phyloP scores from a whole-genome alignment of 2,797 vertebrate genomes.

The Antrozous pallidus region DNA sequence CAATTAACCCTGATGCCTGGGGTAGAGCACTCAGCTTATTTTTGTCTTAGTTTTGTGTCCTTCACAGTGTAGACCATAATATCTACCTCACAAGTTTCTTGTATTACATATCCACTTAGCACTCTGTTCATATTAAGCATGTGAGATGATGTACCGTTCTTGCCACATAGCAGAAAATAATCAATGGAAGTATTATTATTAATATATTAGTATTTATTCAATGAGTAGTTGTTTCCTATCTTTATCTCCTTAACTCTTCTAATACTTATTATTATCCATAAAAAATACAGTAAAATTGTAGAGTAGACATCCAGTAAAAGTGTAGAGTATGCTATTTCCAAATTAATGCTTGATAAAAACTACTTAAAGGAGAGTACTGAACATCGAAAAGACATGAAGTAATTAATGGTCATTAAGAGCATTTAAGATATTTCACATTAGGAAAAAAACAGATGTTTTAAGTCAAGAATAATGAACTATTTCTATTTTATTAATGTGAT shows the following conservation, averaged over 20 bases:
- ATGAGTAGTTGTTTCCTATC: not conserved
- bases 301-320: not conserved
- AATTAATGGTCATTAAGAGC: not conserved
- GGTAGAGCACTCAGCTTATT: not conserved
- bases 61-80: not conserved
- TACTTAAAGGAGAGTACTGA: not conserved
- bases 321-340: not conserved
- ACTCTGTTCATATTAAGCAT: not conserved
- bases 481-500: constrained; percentile 52
- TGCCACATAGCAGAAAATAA: not conserved
- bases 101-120: not conserved
- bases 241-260: not conserved
- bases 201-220: constrained; percentile 4
- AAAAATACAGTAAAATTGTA: not conserved
- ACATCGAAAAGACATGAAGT: not conserved
- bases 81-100: not conserved
- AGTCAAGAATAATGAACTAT: not conserved
- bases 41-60: not conserved
- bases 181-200: not conserved
- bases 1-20: not conserved
- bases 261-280: not conserved
- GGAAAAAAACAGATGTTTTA: constrained; percentile 5
- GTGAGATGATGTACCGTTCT: not conserved
- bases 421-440: constrained; percentile 43
- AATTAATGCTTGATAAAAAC: constrained; percentile 22